Evolutionary conservation across 2,113 vertebrate genomes (phyloP), one percentile per base, ranked within the genome.

Genomic region (Oreochromis tanganicae): DNA sequence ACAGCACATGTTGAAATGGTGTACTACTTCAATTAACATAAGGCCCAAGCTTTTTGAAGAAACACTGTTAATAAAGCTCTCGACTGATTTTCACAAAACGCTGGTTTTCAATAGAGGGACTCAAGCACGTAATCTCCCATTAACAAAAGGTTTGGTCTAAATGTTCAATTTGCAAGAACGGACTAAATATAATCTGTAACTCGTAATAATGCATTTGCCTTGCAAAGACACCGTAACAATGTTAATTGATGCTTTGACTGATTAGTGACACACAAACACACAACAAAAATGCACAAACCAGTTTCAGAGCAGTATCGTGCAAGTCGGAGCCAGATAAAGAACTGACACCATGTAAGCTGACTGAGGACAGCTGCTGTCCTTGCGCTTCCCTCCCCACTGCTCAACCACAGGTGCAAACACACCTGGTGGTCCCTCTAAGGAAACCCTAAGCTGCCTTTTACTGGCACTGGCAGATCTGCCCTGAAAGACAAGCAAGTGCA

Each of bases 391-490:
- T 89, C 90, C 91, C 78, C 54, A 46, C 87, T 34, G 87, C 87
- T 92, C 87, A 90, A 87, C 91, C 92, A 92, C 95, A 96, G 95
- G 95, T 95, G 95, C 94, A 93, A 87, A 89, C 94, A 93, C 95
- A 95, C 95, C 95, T 95, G 95, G 92, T 92, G 92, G 93, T 92
- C 92, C 85, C 93, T 94, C 93, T 89, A 89, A 95, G 94, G 94
- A 94, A 93, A 91, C 87, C 66, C 88, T 75, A 87, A 93, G 90
- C 94, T 92, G 93, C 93, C 92, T 94, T 94, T 95, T 91, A 95
- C 90, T 94, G 87, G 91, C 94, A 93, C 85, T 56, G 48, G 55
- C 89, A 93, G 89, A 93, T 94, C 89, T 90, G 86, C 88, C 88
- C 88, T 93, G 92, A 95, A 94, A 94, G 92, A 94, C 93, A 93